Evolutionary conservation across 1,140 invertebrate genomes (phyloP), one percentile per base, ranked within the genome.

Genomic region (Thalassaphorura encarpata): DNA sequence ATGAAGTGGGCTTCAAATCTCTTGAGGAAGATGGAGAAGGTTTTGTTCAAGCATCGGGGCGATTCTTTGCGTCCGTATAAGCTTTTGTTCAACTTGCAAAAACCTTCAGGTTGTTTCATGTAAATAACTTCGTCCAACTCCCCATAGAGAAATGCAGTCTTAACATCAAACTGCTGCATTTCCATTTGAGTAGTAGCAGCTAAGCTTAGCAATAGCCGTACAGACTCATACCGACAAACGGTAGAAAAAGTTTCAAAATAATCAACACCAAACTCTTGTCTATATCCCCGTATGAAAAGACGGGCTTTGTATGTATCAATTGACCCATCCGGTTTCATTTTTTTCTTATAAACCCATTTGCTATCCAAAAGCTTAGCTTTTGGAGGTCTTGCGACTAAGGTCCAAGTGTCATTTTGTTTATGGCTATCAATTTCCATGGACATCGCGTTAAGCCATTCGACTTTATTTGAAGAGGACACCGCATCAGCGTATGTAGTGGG

Each of bases 31-130:
- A 58, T 64, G 45, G 58, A 62, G 61, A 51, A 51, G 48, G 48
- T 56, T 39, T 6, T 55, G 42, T 74, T 71, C 70, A 71, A 75
- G n/a, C 61, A 66, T 23, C 68, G 59, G 15, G 69, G 67, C 19
- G 70, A 67, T 23, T 29, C 27, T 29, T 52, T 52, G 11, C 36
- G 33, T 2, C 48, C 40, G 39, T 23, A 43, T 5, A 52, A 8
- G 3, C 27, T n/a, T 27, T 57, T 39, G 11, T 33, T 11, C n/a
- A 33, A 24, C 3, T 41, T 8, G 42, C 53, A 36, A 61, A 61
- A 64, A 5, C 66, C 59, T 45, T 55, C 51, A 1, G 66, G 67
- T 53, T 55, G 52, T 18, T 62, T 48, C 56, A 69, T 66, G 27
- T 50, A 66, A 19, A 68, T 56, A 23, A 65, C 58, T 54, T 69